A percentile compares a stretch with the other conserved stretches of the same genome.
phyloP scores from a whole-genome alignment of 1,140 invertebrate species.

The Mylabris phalerata region DNA sequence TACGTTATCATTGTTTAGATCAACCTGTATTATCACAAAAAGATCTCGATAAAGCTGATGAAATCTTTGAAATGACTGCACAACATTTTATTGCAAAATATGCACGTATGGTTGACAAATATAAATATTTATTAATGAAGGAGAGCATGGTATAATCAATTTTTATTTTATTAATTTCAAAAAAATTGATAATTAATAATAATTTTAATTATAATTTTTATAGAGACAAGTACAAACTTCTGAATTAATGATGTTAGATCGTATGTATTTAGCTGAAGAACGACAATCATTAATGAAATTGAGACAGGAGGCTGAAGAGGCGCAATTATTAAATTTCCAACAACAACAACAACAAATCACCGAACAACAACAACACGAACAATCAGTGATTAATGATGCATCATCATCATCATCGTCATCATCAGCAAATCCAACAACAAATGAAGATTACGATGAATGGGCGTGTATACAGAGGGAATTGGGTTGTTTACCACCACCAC shows the following conservation, averaged over 20 bases:
- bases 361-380: constrained; percentile 1
- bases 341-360: constrained; percentile 1
- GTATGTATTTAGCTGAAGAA: constrained; percentile 63
- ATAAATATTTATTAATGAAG: constrained; percentile 69
- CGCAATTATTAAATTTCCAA: constrained; percentile 20
- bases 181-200: constrained; percentile 26
- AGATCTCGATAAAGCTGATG: constrained; percentile 67
- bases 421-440: too few species aligned
- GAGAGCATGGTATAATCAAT: constrained; percentile 68
- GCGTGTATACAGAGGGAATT: constrained; percentile 62
- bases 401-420: neutral
- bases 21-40: constrained; percentile 58
- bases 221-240: constrained; percentile 61
- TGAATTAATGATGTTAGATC: constrained; percentile 66
- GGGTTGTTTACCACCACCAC: constrained; percentile 42
- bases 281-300: constrained; percentile 53
- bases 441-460: constrained; percentile 59
- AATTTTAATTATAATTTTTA: constrained; percentile 29
- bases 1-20: constrained; percentile 76
- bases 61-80: constrained; percentile 68
- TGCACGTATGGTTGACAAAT: constrained; percentile 69
- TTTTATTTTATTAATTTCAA: constrained; percentile 16
- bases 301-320: constrained; percentile 41
- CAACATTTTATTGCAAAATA: constrained; percentile 68
- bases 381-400: neutral